Base-by-base conservation (phyloP, 2,797 vertebrate species). In the Anniella stebbinsi region DNA sequence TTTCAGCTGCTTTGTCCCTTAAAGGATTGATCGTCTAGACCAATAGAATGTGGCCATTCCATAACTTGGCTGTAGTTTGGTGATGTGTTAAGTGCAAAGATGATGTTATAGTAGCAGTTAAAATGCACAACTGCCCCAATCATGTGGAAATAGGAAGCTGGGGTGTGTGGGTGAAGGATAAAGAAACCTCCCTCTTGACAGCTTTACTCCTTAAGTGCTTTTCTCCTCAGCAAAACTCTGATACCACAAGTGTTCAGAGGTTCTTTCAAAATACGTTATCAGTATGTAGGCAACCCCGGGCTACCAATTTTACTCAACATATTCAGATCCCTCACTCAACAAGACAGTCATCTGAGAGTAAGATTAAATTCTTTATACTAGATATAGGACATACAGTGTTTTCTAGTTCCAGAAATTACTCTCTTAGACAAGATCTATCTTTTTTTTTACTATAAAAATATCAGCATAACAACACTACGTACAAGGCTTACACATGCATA, bases 121-220 rank as follows among this genome's bases (percentile, higher is more conserved):
- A 69, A 48, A 45, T 13, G 17, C 13, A 41, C 25, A 48, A 70
- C 30, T 57, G 13, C 25, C 2, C 13, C 4, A 38, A 54, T 80
- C 66, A 81, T n/a, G 18, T 78, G 17, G 75, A 76, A 4, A 48
- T 33, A 25, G 13, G 33, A 38, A 76, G 21, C 18, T 13, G 41
- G 8, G 45, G 23, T 82, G 36, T 84, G 66, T 41, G 78, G 69
- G 21, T 80, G 78, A 25, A 73, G 76, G 21, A 9, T 69, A 10
- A 33, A 69, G 25, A 69, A 66, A 28, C 60, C 57, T 82, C 25
- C 25, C 12, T 28, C 88, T 48, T 41, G 25, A 91, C 80, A 80
- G 73, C 69, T 18, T 33, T 30, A 51, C 91, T 75, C 38, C 54
- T 93, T 88, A 78, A 93, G 87, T 57, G 51, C 54, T 81, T 81